Evolutionary conservation across 2,888 invertebrate species (phyloP), one percentile per base, ranked within the genome.

Genomic region (Calameuta pallipes): DNA sequence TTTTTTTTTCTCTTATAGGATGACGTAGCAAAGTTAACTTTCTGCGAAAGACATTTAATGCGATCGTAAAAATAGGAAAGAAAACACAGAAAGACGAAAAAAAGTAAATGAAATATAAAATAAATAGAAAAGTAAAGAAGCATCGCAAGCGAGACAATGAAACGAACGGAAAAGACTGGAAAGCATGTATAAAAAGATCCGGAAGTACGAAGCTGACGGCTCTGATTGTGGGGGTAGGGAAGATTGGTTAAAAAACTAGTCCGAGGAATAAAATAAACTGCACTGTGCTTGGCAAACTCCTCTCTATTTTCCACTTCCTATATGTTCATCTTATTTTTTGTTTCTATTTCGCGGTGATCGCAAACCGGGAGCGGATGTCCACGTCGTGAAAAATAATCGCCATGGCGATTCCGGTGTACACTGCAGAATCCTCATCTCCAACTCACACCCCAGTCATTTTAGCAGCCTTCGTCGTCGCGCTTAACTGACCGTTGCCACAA

Each of bases 291-390:
- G 71, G 71, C 75, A 77, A 76, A 75, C 79, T 76, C 78, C 71
- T 79, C 31, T 33, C 71, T 71, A 13, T 33, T 33, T 33, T 15
- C 71, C 71, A 31, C 2, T 71, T 33, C 31, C 33, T 33, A 33
- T 15, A 30, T 33, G 33, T 71, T 71, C 33, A 31, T 71, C 77
- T 76, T 83, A 84, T 87, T 90, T 90, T 89, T 88, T 87, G 85
- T 90, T 89, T 88, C 88, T 88, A 85, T 89, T 86, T 88, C 85
- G 88, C 82, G 88, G 88, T 84, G 89, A 89, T 89, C 85, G 87
- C 82, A 78, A 76, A 85, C 84, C 89, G 90, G 89, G 89, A 90
- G 85, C 89, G 90, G 90, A 90, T 83, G 86, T 90, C 90, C 90
- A 89, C 82, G 83, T 82, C 75, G 86, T 90, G 90, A 91, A 89